Evolutionary conservation across 2,888 invertebrate species (phyloP), one percentile per base, ranked within the genome.

Genomic region (Acanthococcus lagerstroemiae): DNA sequence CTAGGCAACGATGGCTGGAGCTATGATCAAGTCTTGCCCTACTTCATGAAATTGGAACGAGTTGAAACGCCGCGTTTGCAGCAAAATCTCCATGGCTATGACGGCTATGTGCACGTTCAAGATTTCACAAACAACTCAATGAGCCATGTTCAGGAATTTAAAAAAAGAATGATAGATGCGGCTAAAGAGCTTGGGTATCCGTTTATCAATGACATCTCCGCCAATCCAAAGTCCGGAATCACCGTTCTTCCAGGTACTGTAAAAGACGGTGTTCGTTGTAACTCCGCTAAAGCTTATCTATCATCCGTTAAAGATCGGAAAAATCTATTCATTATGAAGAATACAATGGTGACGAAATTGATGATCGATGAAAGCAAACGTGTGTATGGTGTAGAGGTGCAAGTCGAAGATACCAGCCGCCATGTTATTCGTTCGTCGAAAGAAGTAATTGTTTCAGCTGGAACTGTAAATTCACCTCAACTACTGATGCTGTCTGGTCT

Each of bases 361-460:
- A 73, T 87, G 1, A 81, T 88, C 19, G 81, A 85, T 70, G 22
- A 57, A 4, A 74, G 80, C 21, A 83, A 80, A 37, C 77, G 77
- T 30, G 88, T 86, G 0, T 80, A 82, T 44, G 88, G 87, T 1
- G 85, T 88, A 0, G 75, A 79, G 68, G 80, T 77, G n/a, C 83
- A 83, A 72, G 75, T 80, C 55, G 81, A 80, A 1, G 74, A 77
- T 6, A 75, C 71, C 57, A 71, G 70, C 69, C 77, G 77, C 65
- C 78, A 78, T 17, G 80, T 85, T 0, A 78, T 77, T 69, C 87
- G 86, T 0, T 84, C 84, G 1, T 80, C 78, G 9, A 83, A 81
- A 71, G 93, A 93, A 76, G 83, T 95, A 0, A 87, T 96, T 68
- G 74, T 96, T 45, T 86, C 90, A 17, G 90, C 90, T 0, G 96